Evolutionary conservation across 2,888 invertebrate genomes (phyloP).

Genomic region (Emmelina monodactyla): DNA sequence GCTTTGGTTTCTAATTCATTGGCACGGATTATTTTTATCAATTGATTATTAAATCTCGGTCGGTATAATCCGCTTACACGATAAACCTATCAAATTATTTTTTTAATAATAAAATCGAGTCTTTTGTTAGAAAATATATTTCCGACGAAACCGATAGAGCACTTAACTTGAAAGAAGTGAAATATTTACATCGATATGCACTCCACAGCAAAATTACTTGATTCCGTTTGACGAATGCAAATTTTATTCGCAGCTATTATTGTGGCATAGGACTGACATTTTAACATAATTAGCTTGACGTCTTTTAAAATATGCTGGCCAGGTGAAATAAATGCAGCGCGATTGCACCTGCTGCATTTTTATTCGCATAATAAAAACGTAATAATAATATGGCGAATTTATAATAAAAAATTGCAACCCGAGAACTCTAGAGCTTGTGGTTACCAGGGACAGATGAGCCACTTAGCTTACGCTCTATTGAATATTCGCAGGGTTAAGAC

Average conservation of each 20-base stretch:
- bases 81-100: no score
- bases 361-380: slow-evolving; percentile 37
- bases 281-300: slow-evolving; percentile 39
- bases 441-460: slow-evolving; percentile 42
- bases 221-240: slow-evolving; percentile 16
- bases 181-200: neutral
- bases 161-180: neutral
- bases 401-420: slow-evolving; percentile 42
- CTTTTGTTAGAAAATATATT: neutral
- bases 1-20: no score
- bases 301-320: slow-evolving; percentile 47
- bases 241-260: slow-evolving; percentile 25
- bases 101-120: neutral
- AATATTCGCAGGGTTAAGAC: slow-evolving; percentile 21
- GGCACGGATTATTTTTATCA: no score
- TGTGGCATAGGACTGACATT: slow-evolving; percentile 19
- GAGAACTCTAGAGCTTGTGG: slow-evolving; percentile 38
- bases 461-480: slow-evolving; percentile 49
- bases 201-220: neutral
- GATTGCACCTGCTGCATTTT: slow-evolving; percentile 51
- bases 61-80: no score
- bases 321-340: slow-evolving; percentile 45
- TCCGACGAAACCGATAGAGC: neutral
- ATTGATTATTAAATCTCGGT: no score
- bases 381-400: slow-evolving; percentile 56